Conservation (phyloP, 2,888 invertebrate genomes). For the Spilarctia lutea region DNA sequence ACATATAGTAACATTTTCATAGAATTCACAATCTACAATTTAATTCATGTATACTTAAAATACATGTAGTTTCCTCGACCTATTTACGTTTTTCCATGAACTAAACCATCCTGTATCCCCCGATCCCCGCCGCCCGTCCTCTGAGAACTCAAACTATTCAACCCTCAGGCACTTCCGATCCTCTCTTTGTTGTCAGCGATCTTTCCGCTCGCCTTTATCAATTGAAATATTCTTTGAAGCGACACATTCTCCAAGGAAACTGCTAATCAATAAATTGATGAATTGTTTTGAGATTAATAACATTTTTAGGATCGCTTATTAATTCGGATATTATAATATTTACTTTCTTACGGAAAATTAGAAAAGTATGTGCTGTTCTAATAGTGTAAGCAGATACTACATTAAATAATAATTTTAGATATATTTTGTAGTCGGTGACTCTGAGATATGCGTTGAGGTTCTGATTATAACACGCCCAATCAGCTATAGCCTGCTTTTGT, state of each 20-base stretch:
- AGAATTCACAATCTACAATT: background rate
- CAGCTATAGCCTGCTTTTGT: background rate
- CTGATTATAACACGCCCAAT: background rate
- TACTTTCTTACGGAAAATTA: background rate
- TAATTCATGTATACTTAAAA: background rate
- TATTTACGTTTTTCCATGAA: slow-evolving; percentile 9
- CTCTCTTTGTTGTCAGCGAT: slow-evolving; percentile 67
- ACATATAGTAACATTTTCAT: no score
- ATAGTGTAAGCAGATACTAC: background rate
- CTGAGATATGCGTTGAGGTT: background rate
- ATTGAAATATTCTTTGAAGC: slow-evolving; percentile 59
- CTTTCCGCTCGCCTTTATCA: slow-evolving; percentile 62
- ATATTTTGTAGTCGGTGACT: background rate
- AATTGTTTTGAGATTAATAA: slow-evolving; percentile 25
- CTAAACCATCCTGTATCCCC: slow-evolving; percentile 1
- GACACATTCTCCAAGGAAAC: slow-evolving; percentile 45
- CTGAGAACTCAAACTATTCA: slow-evolving; percentile 62
- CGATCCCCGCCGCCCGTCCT: slow-evolving; percentile 29
- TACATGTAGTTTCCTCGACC: background rate
- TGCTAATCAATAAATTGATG: slow-evolving; percentile 31
- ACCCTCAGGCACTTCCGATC: slow-evolving; percentile 62
- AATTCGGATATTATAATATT: background rate
- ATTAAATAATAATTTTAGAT: background rate
- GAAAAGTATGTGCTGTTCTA: background rate
- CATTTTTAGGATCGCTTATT: slow-evolving; percentile 3